Base-by-base conservation (phyloP, 92 coral and sea anemone species). In the Meandrina meandrites region DNA sequence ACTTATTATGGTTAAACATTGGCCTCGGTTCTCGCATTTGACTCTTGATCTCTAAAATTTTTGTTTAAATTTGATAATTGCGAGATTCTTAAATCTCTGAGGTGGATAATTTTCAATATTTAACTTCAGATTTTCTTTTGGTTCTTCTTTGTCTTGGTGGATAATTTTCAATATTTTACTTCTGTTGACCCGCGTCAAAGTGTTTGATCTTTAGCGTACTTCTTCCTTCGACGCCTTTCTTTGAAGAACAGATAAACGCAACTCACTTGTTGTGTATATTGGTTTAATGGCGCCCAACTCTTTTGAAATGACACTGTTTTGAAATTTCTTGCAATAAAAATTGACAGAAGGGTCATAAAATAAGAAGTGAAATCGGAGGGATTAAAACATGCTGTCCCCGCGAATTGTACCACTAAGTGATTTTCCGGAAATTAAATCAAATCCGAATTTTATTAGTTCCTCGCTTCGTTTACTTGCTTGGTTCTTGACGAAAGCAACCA, bases 391-490 rank as follows among this genome's bases (percentile, higher is more conserved):
- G 8, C 76, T 66, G 82, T 85, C 82, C 83, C 50, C 54, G 76
- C 66, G 75, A 85, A 57, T 85, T 85, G 74, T 85, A 78, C 64
- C 66, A 64, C 66, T 45, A 80, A 85, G 88, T 19, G 83, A 35
- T 64, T 60, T 27, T 24, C 88, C 88, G 88, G 88, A 85, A 85
- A 85, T 85, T 76, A 85, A 85, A 76, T 85, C 82, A 85, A 85
- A 85, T 85, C 88, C 88, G 77, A 85, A 78, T 77, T 85, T 85
- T 85, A 85, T 85, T 85, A 85, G 72, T 84, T 84, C 87, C 67
- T 75, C 62, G 78, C 64, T 73, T 74, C 87, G 56, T 56, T 53
- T 74, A 81, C 70, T 84, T 80, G 79, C 77, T 84, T 74, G 87
- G 42, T 57, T 74, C 56, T 56, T 37, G n/a, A 84, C 24, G 48